Percentiles rank a stretch among this genome's conserved stretches.
These are phyloP conservation scores for Aphodius granarius DNA, from an alignment of 2,888 invertebrate species.

Conservation along the genomic window DNA sequence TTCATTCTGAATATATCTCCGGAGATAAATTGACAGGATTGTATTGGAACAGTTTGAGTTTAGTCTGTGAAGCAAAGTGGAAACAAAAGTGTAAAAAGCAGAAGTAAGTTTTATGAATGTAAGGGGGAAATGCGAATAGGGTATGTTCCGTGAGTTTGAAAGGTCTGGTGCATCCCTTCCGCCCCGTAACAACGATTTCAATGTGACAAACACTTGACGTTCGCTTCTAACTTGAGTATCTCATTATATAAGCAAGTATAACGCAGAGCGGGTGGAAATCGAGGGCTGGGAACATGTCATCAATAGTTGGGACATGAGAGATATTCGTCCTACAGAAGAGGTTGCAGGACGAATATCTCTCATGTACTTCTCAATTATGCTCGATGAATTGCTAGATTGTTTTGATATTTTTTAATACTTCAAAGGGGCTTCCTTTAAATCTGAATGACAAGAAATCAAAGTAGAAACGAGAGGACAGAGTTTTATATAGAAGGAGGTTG, in stretches of 20 bases:
- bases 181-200: slow-evolving; percentile 30
- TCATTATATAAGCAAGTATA: slow-evolving; percentile 41
- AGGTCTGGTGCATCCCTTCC: slow-evolving; percentile 16
- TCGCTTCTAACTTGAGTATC: slow-evolving; percentile 38
- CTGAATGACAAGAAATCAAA: neutral
- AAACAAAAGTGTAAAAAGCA: neutral
- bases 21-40: neutral
- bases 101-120: neutral
- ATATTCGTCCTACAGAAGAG: slow-evolving; percentile 19
- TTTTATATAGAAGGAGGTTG: neutral
- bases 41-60: neutral
- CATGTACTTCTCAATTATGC: slow-evolving; percentile 6
- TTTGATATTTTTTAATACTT: neutral
- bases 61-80: neutral
- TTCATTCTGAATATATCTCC: neutral
- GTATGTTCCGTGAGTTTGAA: neutral
- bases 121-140: neutral
- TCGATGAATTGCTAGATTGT: neutral
- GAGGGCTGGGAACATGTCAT: slow-evolving; percentile 36
- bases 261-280: slow-evolving; percentile 38
- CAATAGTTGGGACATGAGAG: slow-evolving; percentile 31
- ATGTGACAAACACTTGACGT: slow-evolving; percentile 39
- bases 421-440: neutral
- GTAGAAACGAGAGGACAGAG: neutral
- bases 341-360: neutral